Conservation (phyloP, 2,113 vertebrate species). For the Cacatua alba region DNA sequence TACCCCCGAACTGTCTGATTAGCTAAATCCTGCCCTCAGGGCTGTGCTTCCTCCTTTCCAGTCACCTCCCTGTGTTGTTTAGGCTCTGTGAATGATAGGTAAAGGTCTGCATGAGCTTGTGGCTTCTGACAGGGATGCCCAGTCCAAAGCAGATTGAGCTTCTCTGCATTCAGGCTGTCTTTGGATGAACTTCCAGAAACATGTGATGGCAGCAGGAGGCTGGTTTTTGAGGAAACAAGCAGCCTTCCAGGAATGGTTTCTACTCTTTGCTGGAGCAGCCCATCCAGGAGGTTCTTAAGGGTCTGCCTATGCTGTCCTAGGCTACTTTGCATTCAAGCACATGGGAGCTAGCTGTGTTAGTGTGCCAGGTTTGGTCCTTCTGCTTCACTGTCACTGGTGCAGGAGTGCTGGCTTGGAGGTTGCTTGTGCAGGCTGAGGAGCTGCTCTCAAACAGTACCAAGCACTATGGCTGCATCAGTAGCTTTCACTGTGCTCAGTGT, state of each 20-base stretch:
- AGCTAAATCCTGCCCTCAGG: not conserved
- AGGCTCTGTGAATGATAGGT: not conserved
- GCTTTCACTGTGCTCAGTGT: not conserved
- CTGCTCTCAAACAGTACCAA: not conserved
- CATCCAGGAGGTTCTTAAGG: accelerated
- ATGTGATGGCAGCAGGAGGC: not conserved
- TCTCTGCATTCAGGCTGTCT: not conserved
- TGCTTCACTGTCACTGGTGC: not conserved
- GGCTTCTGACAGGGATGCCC: not conserved
- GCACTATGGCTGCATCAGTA: not conserved
- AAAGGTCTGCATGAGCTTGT: not conserved
- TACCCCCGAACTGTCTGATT: not conserved
- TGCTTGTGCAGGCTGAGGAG: not conserved
- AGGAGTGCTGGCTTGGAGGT: not conserved
- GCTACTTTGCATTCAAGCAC: not conserved
- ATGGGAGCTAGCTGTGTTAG: not conserved
- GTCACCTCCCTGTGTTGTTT: not conserved
- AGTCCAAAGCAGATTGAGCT: not conserved
- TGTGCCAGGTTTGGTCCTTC: not conserved
- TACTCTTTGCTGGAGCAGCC: not conserved
- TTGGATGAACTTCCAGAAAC: not conserved
- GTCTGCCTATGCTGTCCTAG: not conserved
- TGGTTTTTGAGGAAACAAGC: not conserved
- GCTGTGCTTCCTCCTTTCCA: not conserved
- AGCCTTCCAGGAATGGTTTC: not conserved